These are phyloP conservation scores for Tenthredo notha DNA, from an alignment of 2,888 invertebrate species.

Conservation along the genomic window DNA sequence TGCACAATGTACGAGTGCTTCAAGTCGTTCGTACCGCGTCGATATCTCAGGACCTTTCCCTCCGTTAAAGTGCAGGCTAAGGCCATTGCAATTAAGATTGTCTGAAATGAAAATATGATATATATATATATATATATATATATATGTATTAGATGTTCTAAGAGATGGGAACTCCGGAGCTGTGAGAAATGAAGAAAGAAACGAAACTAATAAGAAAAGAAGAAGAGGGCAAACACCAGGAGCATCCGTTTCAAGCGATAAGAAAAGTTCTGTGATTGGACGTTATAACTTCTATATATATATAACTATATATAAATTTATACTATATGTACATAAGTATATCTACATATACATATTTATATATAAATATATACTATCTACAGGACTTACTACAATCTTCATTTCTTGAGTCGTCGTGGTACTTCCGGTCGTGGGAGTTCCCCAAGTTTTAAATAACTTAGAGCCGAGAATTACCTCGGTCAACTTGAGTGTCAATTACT, in stretches of 20 bases:
- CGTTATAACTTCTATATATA: conserved; percentile 7
- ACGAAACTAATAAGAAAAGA: conserved; percentile 5
- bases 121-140: not conserved
- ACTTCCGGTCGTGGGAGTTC: not conserved
- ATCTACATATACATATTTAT: not conserved
- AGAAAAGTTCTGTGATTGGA: conserved; percentile 22
- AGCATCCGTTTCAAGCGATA: conserved; percentile 17
- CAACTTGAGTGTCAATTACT: conserved; percentile 29
- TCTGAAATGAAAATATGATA: conserved; percentile 32
- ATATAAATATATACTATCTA: not conserved
- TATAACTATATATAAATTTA: no score
- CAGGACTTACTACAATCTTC: conserved; percentile 41
- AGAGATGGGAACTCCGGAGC: not conserved
- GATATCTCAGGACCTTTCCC: conserved; percentile 17
- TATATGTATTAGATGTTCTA: not conserved
- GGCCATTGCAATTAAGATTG: conserved; percentile 32
- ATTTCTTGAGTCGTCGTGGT: conserved; percentile 41
- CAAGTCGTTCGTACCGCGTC: conserved; percentile 16
- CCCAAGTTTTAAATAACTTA: conserved; percentile 9
- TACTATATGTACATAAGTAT: not conserved
- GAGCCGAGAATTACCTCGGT: not conserved
- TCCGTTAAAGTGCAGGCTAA: conserved; percentile 22
- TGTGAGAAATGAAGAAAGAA: not conserved
- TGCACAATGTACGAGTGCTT: conserved; percentile 31
- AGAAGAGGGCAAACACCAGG: conserved; percentile 4